Base-by-base conservation (phyloP, 2,888 invertebrate genomes). In the Thymelicus sylvestris region DNA sequence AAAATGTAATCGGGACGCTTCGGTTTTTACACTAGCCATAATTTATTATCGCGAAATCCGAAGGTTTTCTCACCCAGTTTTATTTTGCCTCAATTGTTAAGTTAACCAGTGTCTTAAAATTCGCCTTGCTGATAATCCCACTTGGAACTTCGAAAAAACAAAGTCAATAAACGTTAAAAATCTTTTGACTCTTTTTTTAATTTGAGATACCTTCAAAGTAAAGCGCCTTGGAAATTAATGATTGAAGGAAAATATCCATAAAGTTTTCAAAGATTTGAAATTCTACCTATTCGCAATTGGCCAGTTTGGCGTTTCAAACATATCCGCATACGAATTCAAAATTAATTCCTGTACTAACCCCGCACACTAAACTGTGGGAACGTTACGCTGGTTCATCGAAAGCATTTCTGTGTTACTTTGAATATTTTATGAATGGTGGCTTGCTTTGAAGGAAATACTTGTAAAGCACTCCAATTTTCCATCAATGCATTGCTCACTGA, bases 371-470 rank as follows among this genome's bases (percentile, higher is more conserved):
- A 55, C 63, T 69, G 69, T 64, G 69, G 64, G 64, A 59, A 47
- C 69, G 15, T 64, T 59, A 47, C 66, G 62, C 50, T 71, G 41
- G 63, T 61, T 41, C 39, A 39, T 64, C 60, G 74, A 85, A 79
- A 85, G 86, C 84, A 71, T 87, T 87, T 79, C 84, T 67, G 66
- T 86, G 87, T 87, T 74, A 71, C 70, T 24, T 74, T 87, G 86
- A 82, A 88, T 88, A 85, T 86, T 88, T 85, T 78, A 88, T 85
- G 77, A 78, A 80, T 78, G 78, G 81, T 15, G 48, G 70, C 48
- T 60, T 13, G 10, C 59, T 38, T 31, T 39, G 13, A 59, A 38
- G 4, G 38, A 39, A 59, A 38, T 39, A 59, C 38, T 39, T n/a
- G 44, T n/a, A 39, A 59, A 38, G 19, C 59, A 39, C 67, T 19